Evolutionary conservation across 2,888 invertebrate species (phyloP), one percentile per base, ranked within the genome.

Genomic region (Aphelenchoides bicaudatus): DNA sequence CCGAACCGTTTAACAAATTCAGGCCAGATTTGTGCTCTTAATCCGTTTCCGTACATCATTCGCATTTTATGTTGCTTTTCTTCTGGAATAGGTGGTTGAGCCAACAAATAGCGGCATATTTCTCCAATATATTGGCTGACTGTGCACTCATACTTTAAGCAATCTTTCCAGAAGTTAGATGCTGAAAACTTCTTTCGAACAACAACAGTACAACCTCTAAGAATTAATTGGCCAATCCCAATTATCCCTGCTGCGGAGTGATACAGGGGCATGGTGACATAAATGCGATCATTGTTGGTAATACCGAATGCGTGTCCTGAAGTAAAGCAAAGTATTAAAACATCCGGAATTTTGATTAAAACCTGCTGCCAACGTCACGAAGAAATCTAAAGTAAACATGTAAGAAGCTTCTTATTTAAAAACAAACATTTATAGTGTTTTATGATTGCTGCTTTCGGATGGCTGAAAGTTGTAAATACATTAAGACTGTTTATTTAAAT

Each of bases 371-470:
- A 10, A 8, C 43, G 43, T 43, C 16, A 43, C 43, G 23, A 43
- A 43, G 25, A 21, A 43, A 25, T 43, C 16, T 10, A 13, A 13
- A 13, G 34, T 13, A 34, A 34, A 16, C 34, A 13, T 34, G 13
- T 16, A 34, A 13, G 13, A 13, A 13, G 34, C 13, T 13, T 34
- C 16, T 16, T 34, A 13, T 13, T 37, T 55, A 49, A 43, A 61
- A 28, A 38, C 31, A 34, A 68, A 58, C 92, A 87, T n/a, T n/a
- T n/a, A 48, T 89, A 88, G 75, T 91, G 88, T 25, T 89, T 90
- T 73, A 98, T 92, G 52, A 96, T 89, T 38, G 96, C 96, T 39
- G 96, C 94, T 81, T 96, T 98, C 0, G 96, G 94, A 58, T 94
- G 82, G 2, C 98, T n/a, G n/a, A n/a, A n/a, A n/a, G n/a, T n/a